phyloP scores from a whole-genome alignment of 2,888 invertebrate genomes.

The Machimus rusticus region DNA sequence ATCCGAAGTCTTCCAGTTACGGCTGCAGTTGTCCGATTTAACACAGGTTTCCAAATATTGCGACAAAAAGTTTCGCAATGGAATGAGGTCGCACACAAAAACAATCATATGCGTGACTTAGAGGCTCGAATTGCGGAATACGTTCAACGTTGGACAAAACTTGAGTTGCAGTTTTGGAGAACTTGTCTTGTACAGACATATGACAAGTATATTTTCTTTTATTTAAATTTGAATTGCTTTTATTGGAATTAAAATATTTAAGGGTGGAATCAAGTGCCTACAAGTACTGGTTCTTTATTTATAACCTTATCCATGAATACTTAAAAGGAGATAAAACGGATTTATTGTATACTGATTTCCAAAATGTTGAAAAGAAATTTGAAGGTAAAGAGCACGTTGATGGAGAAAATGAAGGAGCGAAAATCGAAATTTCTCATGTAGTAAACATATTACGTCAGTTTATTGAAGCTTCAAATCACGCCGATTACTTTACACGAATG shows the following conservation, averaged over 20 bases:
- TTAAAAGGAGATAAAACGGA: constrained; percentile 58
- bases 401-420: neutral
- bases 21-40: constrained; percentile 85
- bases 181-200: constrained; percentile 77
- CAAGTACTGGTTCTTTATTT: constrained; percentile 92
- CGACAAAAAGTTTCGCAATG: constrained; percentile 86
- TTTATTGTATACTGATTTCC: constrained; percentile 53
- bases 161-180: constrained; percentile 90
- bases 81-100: constrained; percentile 89
- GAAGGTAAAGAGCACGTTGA: constrained; percentile 52
- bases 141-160: constrained; percentile 88
- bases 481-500: constrained; percentile 82
- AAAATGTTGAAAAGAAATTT: constrained; percentile 55
- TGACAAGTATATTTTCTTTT: constrained; percentile 64
- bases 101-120: constrained; percentile 79
- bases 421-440: constrained; percentile 51
- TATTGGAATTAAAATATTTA: constrained; percentile 49
- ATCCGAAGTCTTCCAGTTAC: constrained; percentile 77
- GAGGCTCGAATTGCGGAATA: constrained; percentile 79
- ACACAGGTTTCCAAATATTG: constrained; percentile 89
- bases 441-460: constrained; percentile 77
- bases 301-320: constrained; percentile 74
- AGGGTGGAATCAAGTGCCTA: constrained; percentile 74
- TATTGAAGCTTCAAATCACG: constrained; percentile 82
- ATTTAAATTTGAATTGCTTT: neutral